A percentile compares a stretch with the other conserved stretches of the same genome.
These are phyloP conservation scores for Pelvicachromis taeniatus DNA, from an alignment of 2,113 vertebrate genomes.

Conservation along the genomic window DNA sequence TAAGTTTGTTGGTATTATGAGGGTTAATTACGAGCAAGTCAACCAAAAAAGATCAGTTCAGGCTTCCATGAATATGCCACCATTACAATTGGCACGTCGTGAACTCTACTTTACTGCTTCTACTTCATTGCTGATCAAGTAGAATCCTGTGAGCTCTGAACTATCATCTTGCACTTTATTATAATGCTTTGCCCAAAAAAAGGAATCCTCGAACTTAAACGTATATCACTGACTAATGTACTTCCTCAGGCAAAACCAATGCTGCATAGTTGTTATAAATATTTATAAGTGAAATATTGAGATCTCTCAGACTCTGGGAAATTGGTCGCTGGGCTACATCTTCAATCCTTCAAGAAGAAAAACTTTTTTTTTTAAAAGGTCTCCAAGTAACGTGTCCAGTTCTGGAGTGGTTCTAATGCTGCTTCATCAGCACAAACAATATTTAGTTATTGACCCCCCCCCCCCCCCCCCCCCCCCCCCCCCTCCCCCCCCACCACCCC, in stretches of 20 bases:
- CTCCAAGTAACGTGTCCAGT: background rate
- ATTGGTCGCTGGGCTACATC: constrained; percentile 38
- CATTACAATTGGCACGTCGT: background rate
- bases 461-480: too few species aligned
- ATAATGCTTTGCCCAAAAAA: background rate
- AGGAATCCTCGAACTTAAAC: background rate
- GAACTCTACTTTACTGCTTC: background rate
- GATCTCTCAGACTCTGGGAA: constrained; percentile 26
- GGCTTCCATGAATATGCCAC: background rate
- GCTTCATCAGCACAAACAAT: background rate
- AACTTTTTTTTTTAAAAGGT: background rate
- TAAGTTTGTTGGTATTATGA: background rate
- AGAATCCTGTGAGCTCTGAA: background rate
- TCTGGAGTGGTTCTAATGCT: background rate
- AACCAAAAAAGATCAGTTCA: background rate
- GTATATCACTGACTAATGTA: constrained; percentile 55
- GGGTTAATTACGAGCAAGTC: background rate
- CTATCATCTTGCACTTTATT: background rate
- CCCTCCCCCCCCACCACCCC: too few species aligned
- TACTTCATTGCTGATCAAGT: background rate
- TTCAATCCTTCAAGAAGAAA: background rate
- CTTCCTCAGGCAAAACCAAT: constrained; percentile 37
- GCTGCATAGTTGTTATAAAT: constrained; percentile 46
- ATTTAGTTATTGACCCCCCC: background rate
- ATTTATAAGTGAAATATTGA: constrained; percentile 60